phyloP scores from a whole-genome alignment of 2,888 invertebrate genomes.

The Argyresthia goedartella region DNA sequence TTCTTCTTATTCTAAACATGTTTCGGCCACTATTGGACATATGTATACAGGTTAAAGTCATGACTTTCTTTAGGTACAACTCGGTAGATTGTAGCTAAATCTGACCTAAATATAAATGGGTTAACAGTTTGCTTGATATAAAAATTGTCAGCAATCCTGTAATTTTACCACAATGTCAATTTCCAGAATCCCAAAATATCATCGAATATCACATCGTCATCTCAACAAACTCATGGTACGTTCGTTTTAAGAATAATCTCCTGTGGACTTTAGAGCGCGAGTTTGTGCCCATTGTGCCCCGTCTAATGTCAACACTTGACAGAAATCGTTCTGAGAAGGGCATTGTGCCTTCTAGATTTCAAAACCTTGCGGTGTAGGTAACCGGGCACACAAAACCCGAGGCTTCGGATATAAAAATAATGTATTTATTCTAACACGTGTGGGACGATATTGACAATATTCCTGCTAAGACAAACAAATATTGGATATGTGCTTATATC shows the following conservation, averaged over 20 bases:
- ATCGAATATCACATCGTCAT: slow-evolving; percentile 41
- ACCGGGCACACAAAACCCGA: slow-evolving; percentile 7
- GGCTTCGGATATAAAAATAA: slow-evolving; percentile 17
- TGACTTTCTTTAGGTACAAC: no score
- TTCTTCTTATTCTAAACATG: no score
- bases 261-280: slow-evolving; percentile 28
- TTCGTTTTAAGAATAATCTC: slow-evolving; percentile 51
- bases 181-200: slow-evolving; percentile 28
- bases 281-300: slow-evolving; percentile 56
- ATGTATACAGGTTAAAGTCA: no score
- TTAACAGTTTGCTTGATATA: no score
- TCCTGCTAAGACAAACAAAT: slow-evolving; percentile 22
- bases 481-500: not conserved
- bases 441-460: slow-evolving; percentile 22
- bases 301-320: slow-evolving; percentile 53
- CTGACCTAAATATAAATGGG: no score
- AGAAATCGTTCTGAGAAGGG: slow-evolving; percentile 46
- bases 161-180: no score
- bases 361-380: slow-evolving; percentile 47
- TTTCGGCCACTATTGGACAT: no score
- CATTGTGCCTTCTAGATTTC: slow-evolving; percentile 46
- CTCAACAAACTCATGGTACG: slow-evolving; percentile 40
- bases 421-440: slow-evolving; percentile 21
- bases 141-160: no score
- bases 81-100: no score